Evolutionary conservation across 2,113 vertebrate species (phyloP), one percentile per base, ranked within the genome.

Genomic region (Dicentrarchus labrax): DNA sequence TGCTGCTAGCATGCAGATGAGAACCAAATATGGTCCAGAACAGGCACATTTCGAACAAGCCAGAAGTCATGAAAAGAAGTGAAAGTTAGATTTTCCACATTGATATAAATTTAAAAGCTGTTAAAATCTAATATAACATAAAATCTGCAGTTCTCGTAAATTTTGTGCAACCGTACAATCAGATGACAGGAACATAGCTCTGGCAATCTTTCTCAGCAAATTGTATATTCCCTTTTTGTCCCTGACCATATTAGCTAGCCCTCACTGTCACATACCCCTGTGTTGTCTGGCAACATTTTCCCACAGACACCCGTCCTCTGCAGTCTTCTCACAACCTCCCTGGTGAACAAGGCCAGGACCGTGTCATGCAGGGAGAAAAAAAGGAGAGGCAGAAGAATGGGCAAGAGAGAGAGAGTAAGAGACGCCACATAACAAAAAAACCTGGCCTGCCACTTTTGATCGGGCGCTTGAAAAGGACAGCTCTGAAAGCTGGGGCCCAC

Each of bases 261-360:
- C 61, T 84, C 2, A 1, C 72, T 82, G 76, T 79, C 83, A 84
- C 88, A 88, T 89, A 81, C 88, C 74, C 72, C 82, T 36, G 76
- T 83, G 89, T 91, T 91, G 89, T 91, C 89, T 93, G 92, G 88
- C 94, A 94, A 92, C 86, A 88, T 93, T 94, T 94, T 94, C 93
- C 92, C 93, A 93, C 91, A 90, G 78, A 88, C 84, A 66, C 79
- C 76, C 60, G 21, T 64, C 86, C 84, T 91, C 80, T 60, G 82
- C 83, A 75, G 89, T 85, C 86, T 91, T 93, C 92, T 93, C 91
- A 92, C 91, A 90, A 84, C 88, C 91, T 89, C 85, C 61, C 67
- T 56, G 62, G 64, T 72, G 83, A 83, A 92, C 73, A 45, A 81
- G 84, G 88, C 91, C 80, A 82, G 88, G 78, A 50, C 82, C 88